phyloP scores from a whole-genome alignment of 2,888 invertebrate genomes.

The Ichneumoninae sp. region DNA sequence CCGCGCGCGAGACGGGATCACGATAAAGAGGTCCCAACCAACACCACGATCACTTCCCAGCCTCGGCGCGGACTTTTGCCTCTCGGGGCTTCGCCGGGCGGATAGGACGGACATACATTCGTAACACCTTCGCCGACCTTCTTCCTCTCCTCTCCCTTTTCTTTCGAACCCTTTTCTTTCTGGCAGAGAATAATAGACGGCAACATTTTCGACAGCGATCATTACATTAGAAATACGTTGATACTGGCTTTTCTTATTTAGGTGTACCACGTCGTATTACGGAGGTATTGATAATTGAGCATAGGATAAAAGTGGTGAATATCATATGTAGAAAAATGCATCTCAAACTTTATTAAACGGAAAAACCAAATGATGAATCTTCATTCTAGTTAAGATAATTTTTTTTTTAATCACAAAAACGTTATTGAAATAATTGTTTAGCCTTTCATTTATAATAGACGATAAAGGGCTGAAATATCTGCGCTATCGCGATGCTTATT shows the following conservation, averaged over 20 bases:
- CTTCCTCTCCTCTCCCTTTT: neutral
- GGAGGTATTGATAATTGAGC: neutral
- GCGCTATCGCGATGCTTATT: conserved; percentile 14
- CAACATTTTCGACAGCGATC: neutral
- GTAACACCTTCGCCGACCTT: conserved; percentile 1
- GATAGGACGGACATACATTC: conserved; percentile 31
- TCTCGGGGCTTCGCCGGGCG: neutral
- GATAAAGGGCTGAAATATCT: conserved; percentile 15
- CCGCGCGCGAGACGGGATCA: conserved; percentile 82
- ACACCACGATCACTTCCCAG: conserved; percentile 60
- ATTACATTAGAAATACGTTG: neutral
- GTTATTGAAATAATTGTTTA: neutral
- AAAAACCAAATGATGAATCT: neutral
- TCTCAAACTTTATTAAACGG: neutral
- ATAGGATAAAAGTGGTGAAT: neutral
- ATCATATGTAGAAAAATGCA: neutral
- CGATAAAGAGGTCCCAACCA: conserved; percentile 83
- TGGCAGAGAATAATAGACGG: neutral
- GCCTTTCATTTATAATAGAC: neutral
- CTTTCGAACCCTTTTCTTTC: neutral
- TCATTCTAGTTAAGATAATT: neutral
- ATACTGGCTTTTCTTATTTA: neutral
- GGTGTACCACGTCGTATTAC: neutral
- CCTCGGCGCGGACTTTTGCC: conserved; percentile 8
- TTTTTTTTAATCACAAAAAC: neutral